phyloP scores from a whole-genome alignment of 2,797 vertebrate species.

The Borostomias antarcticus region DNA sequence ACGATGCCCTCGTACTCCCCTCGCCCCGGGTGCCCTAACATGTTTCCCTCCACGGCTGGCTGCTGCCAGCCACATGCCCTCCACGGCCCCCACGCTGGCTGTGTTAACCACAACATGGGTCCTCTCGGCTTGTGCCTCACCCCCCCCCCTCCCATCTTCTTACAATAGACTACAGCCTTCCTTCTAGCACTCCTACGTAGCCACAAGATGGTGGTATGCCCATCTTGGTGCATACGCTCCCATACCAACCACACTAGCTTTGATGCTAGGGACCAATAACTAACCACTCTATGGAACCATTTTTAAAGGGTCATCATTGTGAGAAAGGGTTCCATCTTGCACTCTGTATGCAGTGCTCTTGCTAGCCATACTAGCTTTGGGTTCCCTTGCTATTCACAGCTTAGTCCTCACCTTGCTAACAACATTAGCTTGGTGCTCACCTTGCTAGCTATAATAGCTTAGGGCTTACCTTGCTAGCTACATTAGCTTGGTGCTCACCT shows the following conservation, averaged over 20 bases:
- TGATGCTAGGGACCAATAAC: too few relatives aligned
- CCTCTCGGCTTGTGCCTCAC: background rate
- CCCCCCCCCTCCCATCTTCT: background rate
- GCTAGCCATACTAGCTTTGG: background rate
- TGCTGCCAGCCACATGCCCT: background rate
- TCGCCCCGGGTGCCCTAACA: background rate
- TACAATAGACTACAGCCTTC: background rate
- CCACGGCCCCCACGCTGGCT: background rate
- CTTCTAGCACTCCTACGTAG: too few relatives aligned
- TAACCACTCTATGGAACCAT: too few relatives aligned
- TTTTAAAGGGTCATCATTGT: too few relatives aligned
- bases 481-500: background rate
- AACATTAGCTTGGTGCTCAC: background rate
- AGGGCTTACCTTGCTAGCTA: background rate
- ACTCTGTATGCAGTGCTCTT: too few relatives aligned
- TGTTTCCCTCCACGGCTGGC: background rate
- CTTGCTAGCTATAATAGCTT: background rate
- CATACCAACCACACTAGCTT: too few relatives aligned
- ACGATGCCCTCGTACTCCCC: too few relatives aligned
- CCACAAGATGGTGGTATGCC: too few relatives aligned
- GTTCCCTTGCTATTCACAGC: too few relatives aligned
- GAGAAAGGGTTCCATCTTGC: too few relatives aligned
- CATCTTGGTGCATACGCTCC: too few relatives aligned
- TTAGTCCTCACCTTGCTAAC: too few relatives aligned
- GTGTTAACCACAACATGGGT: background rate